Base-by-base conservation (phyloP, 2,797 vertebrate species). In the Lycodopsis pacificus region DNA sequence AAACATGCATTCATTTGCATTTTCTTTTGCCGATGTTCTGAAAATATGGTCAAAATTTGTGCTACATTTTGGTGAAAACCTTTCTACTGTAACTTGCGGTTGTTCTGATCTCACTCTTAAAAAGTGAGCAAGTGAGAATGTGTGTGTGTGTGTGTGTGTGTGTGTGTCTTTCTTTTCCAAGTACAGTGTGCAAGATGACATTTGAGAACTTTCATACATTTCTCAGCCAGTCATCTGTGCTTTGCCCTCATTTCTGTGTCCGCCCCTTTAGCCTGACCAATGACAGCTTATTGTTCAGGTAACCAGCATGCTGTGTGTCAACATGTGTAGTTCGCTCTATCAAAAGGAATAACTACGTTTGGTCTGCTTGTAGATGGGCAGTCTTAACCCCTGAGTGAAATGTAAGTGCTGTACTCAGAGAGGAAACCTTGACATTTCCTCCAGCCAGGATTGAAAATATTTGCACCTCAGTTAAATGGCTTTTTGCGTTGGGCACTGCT, bases 261-360 rank as follows among this genome's bases (percentile, higher is more conserved):
- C 63, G 38, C 54, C 58, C 53, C 59, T 89, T 71, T 58, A 93
- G 91, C 89, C 69, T 90, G 91, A 93, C 85, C 86, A 89, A n/a
- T 86, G 78, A 54, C 80, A 84, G 76, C 69, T 49, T 40, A 12
- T 76, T 58, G 25, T 81, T 77, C 89, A 93, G 92, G 94, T 94
- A 94, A 94, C 77, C 67, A 73, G 87, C 84, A 80, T 82, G 80
- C 71, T 72, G 80, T 91, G 80, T 46, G 4, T 65, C 5, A 13
- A 62, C 57, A 8, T 69, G 73, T 61, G 59, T 36, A 36, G 20
- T 77, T 86, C 77, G 25, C 64, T 54, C 7, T 65, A 54, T 67
- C 11, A 30, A 40, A 67, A 61, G 10, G 9, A 75, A 69, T 67
- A 83, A 72, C 56, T 44, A 11, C 72, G 38, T 64, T 65, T 54